Evolutionary conservation across 1,140 invertebrate species (phyloP).

Genomic region (Aplysia californica): DNA sequence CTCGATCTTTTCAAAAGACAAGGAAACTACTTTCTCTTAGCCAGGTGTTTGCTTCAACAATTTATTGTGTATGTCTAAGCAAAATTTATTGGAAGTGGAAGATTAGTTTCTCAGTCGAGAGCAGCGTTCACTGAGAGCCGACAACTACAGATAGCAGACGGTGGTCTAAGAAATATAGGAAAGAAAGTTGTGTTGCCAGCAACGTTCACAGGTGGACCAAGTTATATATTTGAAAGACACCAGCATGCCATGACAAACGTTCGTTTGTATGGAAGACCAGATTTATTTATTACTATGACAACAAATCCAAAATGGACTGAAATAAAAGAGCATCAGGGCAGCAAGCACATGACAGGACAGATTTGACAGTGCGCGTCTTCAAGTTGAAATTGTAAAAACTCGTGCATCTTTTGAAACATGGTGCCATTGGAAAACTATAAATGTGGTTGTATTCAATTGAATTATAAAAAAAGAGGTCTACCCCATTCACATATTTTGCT

Average conservation of each 20-base stretch:
- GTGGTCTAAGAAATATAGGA: not conserved
- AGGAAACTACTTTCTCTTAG: not conserved
- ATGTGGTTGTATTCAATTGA: conserved; percentile 65
- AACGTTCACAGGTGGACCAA: conserved; percentile 61
- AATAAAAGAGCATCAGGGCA: conserved; percentile 54
- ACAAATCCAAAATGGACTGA: conserved; percentile 70
- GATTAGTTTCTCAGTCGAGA: not conserved
- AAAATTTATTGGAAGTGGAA: not conserved
- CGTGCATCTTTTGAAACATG: not conserved
- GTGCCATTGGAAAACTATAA: conserved; percentile 39
- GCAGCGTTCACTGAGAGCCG: not conserved
- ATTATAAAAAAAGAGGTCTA: conserved; percentile 69
- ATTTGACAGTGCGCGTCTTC: conserved; percentile 70
- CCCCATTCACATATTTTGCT: conserved; percentile 71
- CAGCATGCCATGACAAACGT: conserved; percentile 71
- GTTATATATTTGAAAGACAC: conserved; percentile 67
- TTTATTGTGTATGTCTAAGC: not conserved
- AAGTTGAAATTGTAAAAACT: conserved; percentile 68
- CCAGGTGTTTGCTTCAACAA: not conserved
- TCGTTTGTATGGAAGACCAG: conserved; percentile 65
- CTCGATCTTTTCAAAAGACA: not conserved
- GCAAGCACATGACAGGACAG: conserved; percentile 60
- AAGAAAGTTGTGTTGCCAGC: conserved; percentile 6
- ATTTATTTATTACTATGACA: conserved; percentile 71
- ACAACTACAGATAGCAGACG: not conserved